Evolutionary conservation across 2,797 vertebrate genomes (phyloP), one percentile per base, ranked within the genome.

Genomic region (Gadopsis bispinosus): DNA sequence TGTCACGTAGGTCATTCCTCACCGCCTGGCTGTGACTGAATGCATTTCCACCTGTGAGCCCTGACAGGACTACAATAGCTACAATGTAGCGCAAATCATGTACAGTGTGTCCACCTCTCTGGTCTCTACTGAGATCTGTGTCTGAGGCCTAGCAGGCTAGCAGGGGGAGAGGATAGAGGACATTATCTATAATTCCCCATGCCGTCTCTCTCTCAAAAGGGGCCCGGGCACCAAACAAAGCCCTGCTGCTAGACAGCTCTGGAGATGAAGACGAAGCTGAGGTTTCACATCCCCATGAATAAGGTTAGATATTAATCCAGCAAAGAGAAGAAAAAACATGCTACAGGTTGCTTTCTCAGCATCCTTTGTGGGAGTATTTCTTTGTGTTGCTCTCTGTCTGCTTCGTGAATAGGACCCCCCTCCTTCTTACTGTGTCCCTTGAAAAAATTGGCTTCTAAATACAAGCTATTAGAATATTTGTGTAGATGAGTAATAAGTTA

Each of bases 401-500:
- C 86, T 90, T 89, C 65, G 87, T 95, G 94, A 96, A 95, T 94
- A 95, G 92, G 79, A 79, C 39, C 81, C 89, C 86, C 73, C 75
- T 29, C 75, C 59, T 89, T 84, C 83, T 83, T 77, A 85, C 88
- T 91, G 86, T 93, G 86, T 93, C 92, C 91, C 95, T 93, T 95
- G 92, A 95, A 93, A 94, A 95, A 95, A 95, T 84, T 93, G 90
- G 92, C 89, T 94, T 94, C 93, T 95, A 96, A 96, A 95, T 96
- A 96, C 94, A 93, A 92, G 95, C 93, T 94, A 96, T 96, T 96
- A 96, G 94, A 96, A 95, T 96, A 95, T 96, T 94, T 95, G 94
- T 94, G 94, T 93, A 94, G 95, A 95, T 93, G 94, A 95, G 93
- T 94, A 95, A 96, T 95, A 96, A 94, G 91, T 95, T 96, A 95